These are phyloP conservation scores for Pseudomyrmex dendroicus DNA, from an alignment of 1,140 invertebrate genomes.

Conservation along the genomic window DNA sequence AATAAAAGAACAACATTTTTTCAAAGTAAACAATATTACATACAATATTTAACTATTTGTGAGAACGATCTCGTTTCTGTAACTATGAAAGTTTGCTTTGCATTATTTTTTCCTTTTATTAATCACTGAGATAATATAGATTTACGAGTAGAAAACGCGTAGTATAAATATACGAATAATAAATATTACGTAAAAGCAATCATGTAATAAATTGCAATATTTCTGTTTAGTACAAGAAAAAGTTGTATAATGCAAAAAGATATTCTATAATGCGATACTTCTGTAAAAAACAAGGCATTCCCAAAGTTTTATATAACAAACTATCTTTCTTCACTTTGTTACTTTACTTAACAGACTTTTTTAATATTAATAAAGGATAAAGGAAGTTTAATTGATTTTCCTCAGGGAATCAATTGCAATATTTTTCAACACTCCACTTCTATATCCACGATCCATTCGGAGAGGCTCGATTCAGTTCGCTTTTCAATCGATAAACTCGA, in stretches of 20 bases:
- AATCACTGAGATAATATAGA: neutral
- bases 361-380: too few relatives aligned
- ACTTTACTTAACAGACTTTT: too few relatives aligned
- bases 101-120: neutral
- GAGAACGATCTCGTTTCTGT: constrained; percentile 65
- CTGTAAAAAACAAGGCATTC: neutral
- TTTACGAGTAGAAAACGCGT: neutral
- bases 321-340: too few relatives aligned
- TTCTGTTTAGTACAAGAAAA: neutral
- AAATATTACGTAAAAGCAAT: constrained; percentile 25
- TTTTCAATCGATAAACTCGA: too few relatives aligned
- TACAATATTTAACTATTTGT: constrained; percentile 2
- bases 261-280: neutral
- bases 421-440: too few relatives aligned
- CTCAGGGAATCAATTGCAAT: too few relatives aligned
- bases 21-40: neutral
- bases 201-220: constrained; percentile 13
- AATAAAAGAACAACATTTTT: constrained; percentile 31
- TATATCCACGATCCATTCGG: too few relatives aligned
- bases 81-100: constrained; percentile 36
- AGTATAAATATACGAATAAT: neutral
- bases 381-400: too few relatives aligned
- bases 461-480: too few relatives aligned
- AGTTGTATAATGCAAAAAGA: neutral
- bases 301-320: constrained; percentile 24